phyloP scores from a whole-genome alignment of 2,113 vertebrate species.

The Crotalus viridis region DNA sequence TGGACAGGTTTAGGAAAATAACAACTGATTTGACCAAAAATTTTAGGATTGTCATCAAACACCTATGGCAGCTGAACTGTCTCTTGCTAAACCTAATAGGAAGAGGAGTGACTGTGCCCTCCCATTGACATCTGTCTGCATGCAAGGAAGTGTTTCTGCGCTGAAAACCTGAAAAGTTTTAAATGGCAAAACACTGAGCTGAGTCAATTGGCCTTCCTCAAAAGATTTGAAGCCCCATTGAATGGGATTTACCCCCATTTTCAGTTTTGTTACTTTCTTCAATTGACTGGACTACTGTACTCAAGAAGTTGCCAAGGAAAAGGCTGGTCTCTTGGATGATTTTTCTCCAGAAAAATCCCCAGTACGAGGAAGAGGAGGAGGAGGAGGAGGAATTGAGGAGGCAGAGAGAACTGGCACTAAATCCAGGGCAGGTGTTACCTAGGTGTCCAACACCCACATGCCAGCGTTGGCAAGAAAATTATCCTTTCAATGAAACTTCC shows the following conservation, averaged over 20 bases:
- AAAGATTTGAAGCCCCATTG: background rate
- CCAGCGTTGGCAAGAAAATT: constrained; percentile 24
- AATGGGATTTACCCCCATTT: background rate
- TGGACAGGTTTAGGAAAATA: background rate
- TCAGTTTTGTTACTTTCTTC: background rate
- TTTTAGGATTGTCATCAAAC: background rate
- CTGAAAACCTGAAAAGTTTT: background rate
- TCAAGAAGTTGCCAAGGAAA: background rate
- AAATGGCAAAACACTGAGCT: background rate
- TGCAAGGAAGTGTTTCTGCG: background rate
- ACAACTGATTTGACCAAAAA: background rate
- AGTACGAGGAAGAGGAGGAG: background rate
- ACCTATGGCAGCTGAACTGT: background rate
- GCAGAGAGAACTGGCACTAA: constrained; percentile 20
- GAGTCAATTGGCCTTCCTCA: background rate
- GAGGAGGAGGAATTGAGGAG: constrained; percentile 1
- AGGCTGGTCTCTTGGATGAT: background rate
- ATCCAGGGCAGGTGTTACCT: constrained; percentile 30
- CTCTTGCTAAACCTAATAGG: background rate
- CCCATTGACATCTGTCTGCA: background rate
- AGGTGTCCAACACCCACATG: constrained; percentile 24
- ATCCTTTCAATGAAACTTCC: constrained; percentile 31
- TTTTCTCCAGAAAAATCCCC: background rate
- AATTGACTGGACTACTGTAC: background rate
- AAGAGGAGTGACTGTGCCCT: background rate